Conservation (phyloP, 2,888 invertebrate species). For the Nasonovia ribisnigri region DNA sequence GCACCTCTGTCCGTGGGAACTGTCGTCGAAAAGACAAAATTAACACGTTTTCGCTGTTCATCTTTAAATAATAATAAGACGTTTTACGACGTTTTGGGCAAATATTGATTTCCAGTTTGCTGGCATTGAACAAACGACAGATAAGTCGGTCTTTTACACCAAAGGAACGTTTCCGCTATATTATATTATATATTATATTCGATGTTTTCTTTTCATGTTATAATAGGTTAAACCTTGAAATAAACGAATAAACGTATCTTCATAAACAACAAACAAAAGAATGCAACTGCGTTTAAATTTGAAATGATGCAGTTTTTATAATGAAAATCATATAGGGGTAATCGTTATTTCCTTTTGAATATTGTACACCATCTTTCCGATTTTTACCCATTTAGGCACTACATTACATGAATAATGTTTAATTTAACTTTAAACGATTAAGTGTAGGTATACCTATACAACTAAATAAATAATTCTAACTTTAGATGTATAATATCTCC, state of each 20-base stretch:
- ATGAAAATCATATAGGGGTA: not conserved
- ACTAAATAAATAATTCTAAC: not conserved
- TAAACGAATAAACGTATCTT: not conserved
- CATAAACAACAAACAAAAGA: not conserved
- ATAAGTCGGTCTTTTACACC: slow-evolving; percentile 49
- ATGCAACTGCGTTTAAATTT: not conserved
- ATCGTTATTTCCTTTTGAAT: not conserved
- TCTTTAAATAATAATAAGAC: slow-evolving; percentile 50
- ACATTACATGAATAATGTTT: not conserved
- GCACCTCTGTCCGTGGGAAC: slow-evolving; percentile 60
- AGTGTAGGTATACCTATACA: too few relatives aligned
- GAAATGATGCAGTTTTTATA: not conserved
- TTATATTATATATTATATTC: slow-evolving; percentile 15
- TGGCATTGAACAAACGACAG: slow-evolving; percentile 51
- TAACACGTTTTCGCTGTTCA: slow-evolving; percentile 60
- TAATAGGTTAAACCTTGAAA: slow-evolving; percentile 23
- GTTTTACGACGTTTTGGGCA: slow-evolving; percentile 52
- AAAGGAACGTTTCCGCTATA: slow-evolving; percentile 31
- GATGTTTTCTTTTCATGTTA: slow-evolving; percentile 34
- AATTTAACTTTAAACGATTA: not conserved
- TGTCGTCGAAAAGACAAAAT: slow-evolving; percentile 47
- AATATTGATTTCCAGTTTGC: slow-evolving; percentile 63
- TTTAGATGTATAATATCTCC: too few relatives aligned
- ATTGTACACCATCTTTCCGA: not conserved
- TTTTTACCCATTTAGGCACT: not conserved